Evolutionary conservation across 2,797 vertebrate genomes (phyloP).

Genomic region (Amazona finschi): DNA sequence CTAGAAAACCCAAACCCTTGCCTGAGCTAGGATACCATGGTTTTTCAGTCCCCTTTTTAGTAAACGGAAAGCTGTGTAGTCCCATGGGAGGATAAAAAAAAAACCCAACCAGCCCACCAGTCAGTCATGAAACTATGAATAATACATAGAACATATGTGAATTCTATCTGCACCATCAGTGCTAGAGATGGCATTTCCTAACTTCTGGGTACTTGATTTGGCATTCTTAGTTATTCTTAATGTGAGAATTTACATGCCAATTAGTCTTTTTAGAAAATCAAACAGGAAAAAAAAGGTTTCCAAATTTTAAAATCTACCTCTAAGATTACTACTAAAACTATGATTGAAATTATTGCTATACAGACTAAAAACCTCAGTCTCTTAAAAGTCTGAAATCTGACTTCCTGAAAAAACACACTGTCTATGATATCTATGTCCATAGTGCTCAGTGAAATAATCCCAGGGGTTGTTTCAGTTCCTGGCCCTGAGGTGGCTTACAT

Average conservation of each 20-base stretch:
- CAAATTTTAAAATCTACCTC: neutral
- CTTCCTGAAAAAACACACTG: neutral
- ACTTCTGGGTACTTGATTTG: neutral
- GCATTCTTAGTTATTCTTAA: neutral
- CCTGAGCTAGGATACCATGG: neutral
- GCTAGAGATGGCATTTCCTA: neutral
- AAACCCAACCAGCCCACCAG: neutral
- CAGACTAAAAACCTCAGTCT: neutral
- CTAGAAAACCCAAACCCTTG: neutral
- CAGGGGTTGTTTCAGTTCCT: neutral
- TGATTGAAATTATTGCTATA: neutral
- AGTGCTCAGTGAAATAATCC: neutral
- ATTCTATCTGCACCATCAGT: neutral
- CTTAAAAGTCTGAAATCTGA: neutral
- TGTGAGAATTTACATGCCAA: neutral
- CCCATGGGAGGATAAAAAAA: neutral
- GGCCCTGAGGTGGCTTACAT: neutral
- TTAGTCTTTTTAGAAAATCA: neutral
- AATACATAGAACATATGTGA: neutral
- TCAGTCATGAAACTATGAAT: neutral
- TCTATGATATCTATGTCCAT: neutral
- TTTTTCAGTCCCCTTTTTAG: neutral
- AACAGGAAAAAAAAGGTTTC: neutral
- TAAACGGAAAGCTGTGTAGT: neutral
- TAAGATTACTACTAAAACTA: neutral